These are phyloP conservation scores for Tetranychus urticae DNA, from an alignment of 1,140 invertebrate species.

Conservation along the genomic window DNA sequence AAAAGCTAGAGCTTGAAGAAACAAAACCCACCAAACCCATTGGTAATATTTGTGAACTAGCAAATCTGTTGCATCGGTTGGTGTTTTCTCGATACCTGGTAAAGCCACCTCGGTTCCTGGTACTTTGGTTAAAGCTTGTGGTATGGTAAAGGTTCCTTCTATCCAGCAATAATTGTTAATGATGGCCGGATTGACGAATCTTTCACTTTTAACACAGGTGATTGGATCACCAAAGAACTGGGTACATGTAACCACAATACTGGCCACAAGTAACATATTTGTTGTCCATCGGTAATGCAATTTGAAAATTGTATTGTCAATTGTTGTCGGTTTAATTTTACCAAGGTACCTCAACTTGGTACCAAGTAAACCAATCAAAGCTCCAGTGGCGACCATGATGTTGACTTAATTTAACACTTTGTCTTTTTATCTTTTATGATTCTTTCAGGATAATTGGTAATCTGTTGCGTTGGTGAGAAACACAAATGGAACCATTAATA, in stretches of 20 bases:
- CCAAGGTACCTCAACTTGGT: neutral
- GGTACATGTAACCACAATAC: conserved; percentile 2
- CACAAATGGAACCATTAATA: too few relatives aligned
- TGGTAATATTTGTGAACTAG: conserved; percentile 15
- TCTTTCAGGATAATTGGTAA: too few relatives aligned
- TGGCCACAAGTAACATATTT: neutral
- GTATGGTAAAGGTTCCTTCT: conserved; percentile 65
- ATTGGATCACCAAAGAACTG: conserved; percentile 10
- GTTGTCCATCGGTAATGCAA: neutral
- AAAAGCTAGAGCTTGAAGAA: conserved; percentile 40
- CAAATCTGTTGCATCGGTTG: conserved; percentile 6
- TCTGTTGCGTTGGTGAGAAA: too few relatives aligned
- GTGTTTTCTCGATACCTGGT: conserved; percentile 22
- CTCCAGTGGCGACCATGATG: neutral
- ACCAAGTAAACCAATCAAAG: neutral
- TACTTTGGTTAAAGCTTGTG: conserved; percentile 31
- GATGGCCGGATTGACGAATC: conserved; percentile 34
- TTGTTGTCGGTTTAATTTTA: neutral
- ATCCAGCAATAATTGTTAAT: conserved; percentile 78
- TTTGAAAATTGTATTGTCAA: neutral
- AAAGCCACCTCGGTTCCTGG: neutral
- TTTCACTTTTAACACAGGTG: conserved; percentile 21
- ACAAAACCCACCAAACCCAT: conserved; percentile 74
- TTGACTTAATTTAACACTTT: too few relatives aligned
- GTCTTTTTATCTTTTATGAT: too few relatives aligned